Base-by-base conservation (phyloP, 30 jellyfish, hydroid and myxozoan genomes). In the Calvadosia cruxmelitensis region DNA sequence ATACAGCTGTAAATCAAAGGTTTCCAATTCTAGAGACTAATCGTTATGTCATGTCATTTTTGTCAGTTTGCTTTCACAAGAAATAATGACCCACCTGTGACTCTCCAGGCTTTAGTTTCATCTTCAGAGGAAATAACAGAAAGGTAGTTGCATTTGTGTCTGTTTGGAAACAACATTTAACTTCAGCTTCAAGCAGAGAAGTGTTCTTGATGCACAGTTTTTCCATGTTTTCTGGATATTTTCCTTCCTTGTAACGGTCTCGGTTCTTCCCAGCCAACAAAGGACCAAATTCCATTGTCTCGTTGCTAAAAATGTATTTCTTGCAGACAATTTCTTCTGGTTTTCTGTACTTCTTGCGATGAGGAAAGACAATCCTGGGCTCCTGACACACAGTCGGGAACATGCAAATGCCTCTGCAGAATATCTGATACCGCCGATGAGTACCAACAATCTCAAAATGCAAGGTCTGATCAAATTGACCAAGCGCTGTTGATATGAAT, bases 211-310 rank as follows among this genome's bases (percentile, higher is more conserved):
- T 71, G 67, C 94, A 80, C 3, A 88, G 76, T 52, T 66, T 79
- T 62, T 88, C 97, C 97, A 75, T 88, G 52, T 88, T 88, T 69
- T 88, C 97, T 0, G 97, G 97, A 69, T 88, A 88, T 62, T 93
- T 75, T 2, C 97, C 97, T 36, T 88, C 97, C 26, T 93, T 71
- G 81, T 88, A 88, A 30, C 97, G 68, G 63, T 88, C 97, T 34
- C 97, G 84, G 71, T 88, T 88, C 63, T 88, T 88, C 27, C 97
- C 97, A 42, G 97, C 97, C 31, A 88, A 82, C 67, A 88, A 34
- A 1, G 97, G 97, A 1, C 97, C 97, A 76, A 88, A 88, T 57
- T 80, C 95, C 35, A 66, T 80, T 31, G 93, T 80, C 49, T 81
- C 92, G 49, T 66, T 80, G 74, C 89, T 88, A 20, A 88, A 74